phyloP scores from a whole-genome alignment of 2,113 vertebrate species.

The Ptilonorhynchus violaceus region DNA sequence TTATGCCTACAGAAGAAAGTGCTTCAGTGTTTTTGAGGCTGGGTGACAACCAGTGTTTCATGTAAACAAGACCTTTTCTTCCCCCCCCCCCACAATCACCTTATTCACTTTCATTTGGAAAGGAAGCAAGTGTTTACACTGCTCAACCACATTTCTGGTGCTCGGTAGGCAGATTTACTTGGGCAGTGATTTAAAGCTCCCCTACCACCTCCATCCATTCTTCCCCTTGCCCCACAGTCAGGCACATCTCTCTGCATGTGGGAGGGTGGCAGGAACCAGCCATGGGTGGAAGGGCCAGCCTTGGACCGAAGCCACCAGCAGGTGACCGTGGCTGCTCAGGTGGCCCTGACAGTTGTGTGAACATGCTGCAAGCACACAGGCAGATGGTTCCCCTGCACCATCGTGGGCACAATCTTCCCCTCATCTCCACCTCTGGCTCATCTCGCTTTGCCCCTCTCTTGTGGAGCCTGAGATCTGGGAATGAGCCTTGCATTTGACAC shows the following conservation, averaged over 20 bases:
- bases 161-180: background rate
- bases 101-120: background rate
- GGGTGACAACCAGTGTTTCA: background rate
- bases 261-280: background rate
- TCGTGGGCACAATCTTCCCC: background rate
- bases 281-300: background rate
- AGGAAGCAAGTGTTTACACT: fast-evolving
- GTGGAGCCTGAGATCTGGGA: background rate
- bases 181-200: background rate
- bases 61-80: background rate
- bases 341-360: fast-evolving
- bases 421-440: background rate
- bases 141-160: background rate
- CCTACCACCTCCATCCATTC: background rate
- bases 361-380: fast-evolving
- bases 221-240: fast-evolving
- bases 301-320: background rate
- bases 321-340: fast-evolving
- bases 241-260: fast-evolving
- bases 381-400: background rate
- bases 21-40: background rate
- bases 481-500: background rate
- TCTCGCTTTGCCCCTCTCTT: background rate
- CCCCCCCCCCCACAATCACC: fast-evolving
- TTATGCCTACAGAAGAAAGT: background rate